Base-by-base conservation (phyloP, 2,888 invertebrate genomes). In the Cheilosia pagana region DNA sequence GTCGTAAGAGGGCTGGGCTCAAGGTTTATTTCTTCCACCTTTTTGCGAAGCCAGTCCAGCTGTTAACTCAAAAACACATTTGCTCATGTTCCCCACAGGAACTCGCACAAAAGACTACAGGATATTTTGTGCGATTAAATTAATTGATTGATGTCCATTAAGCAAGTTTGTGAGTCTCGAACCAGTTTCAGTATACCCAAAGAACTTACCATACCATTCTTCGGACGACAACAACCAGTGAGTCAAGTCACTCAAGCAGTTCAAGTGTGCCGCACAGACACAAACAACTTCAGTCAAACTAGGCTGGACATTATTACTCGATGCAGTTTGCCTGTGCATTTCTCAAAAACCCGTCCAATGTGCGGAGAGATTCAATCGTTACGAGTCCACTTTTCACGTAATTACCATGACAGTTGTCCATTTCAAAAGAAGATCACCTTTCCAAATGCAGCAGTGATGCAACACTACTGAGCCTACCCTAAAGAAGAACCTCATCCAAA, bases 251-350 rank as follows among this genome's bases (percentile, higher is more conserved):
- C 21, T 63, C 21, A 60, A 72, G 14, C 41, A 45, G 35, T 28
- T 25, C 14, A 70, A 75, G 62, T 74, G 48, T 71, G 57, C 68
- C n/a, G 19, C 55, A 39, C 45, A 59, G 45, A 25, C 6, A 14
- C 12, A 71, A 71, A 67, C 65, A 48, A 72, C 77, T 82, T 60
- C 87, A 86, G 85, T 87, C 87, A 88, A 85, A 72, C 81, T 65
- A 48, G 77, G 75, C 81, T 88, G 88, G 88, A 88, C 88, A 87
- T 87, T 52, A 35, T 5, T n/a, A 21, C 50, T 50, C 4, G 21
- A 48, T 23, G 23, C 23, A 14, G 50, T 2, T 12, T 14, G 0
- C 8, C 2, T 2, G 21, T 14, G 0, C 8, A 6, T 25, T 43
- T 60, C 23, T n/a, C 41, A 25, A n/a, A n/a, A n/a, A 10, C 25